Base-by-base conservation (phyloP, 2,797 vertebrate genomes). In the Petrocephalus schoutedeni region DNA sequence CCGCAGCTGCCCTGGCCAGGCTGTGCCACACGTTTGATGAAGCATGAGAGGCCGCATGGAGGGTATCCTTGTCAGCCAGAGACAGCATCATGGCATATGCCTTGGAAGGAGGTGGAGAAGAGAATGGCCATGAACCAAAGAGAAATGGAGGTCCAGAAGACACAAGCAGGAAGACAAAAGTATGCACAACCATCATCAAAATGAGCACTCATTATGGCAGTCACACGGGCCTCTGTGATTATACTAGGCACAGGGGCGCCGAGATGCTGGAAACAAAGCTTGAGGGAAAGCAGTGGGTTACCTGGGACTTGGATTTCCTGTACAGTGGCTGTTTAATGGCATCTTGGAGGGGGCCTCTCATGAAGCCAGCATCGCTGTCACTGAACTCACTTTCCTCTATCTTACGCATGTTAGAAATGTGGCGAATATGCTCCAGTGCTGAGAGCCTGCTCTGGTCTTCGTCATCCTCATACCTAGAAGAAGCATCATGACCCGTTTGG, bases 81-180 rank as follows among this genome's bases (percentile, higher is more conserved):
- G 98, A 99, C 90, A 99, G 94, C 98, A 99, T 99, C 98, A 99
- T 99, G 91, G 98, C 97, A 1, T 99, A 99, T 0, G 98, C 98
- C 98, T 99, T 12, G 1, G 85, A 8, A 88, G 57, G 89, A 54
- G 58, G 77, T 1, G 14, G 53, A 57, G 56, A 16, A 86, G 57
- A 45, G 16, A 58, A 32, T 36, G 45, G 51, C 64, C 49, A 12
- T 88, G 80, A 84, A n/a, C 56, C 36, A 8, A 77, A 19, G 10
- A n/a, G 2, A 54, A 85, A 32, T 21, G 28, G 21, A 87, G 21
- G 3, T 51, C 7, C 49, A 87, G 74, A 80, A n/a, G 51, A 23
- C 8, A 3, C n/a, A 71, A 51, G 32, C 19, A 23, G n/a, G 36
- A 61, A 83, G 4, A 84, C 56, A 88, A n/a, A 88, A 57, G 53